Base-by-base conservation (phyloP, 2,888 invertebrate genomes). In the Meteorus colon region DNA sequence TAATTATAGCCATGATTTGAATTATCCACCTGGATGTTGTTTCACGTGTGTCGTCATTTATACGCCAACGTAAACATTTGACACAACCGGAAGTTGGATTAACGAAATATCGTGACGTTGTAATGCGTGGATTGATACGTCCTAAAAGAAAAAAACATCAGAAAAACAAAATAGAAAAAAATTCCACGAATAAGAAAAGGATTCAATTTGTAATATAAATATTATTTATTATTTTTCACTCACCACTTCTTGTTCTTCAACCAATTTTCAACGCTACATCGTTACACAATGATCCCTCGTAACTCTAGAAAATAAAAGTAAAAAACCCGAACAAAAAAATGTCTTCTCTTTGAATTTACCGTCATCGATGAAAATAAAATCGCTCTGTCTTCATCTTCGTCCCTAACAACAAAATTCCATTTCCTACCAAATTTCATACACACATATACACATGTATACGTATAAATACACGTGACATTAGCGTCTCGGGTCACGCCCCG, bases 1-100 rank as follows among this genome's bases (percentile, higher is more conserved):
- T 71, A 71, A 71, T 71, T 71, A 45, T 62, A 71, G 62, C 45
- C 24, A 10, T 41, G 3, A 31, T 55, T 66, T 80, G 80, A 84
- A 80, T 83, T 81, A 83, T 82, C 80, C 83, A 84, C 84, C 84
- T 85, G 84, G 85, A 84, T 85, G 83, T 84, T 85, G 79, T 85
- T 84, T 77, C 84, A 85, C 85, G 80, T 85, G 84, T 51, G 19
- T 41, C 51, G 45, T 67, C 77, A 62, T 12, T 16, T 6, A 34
- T 14, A 34, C 74, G 79, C 82, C 79, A 83, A 80, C 80, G 81
- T 81, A 84, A 85, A 84, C 84, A 85, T 24, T 6, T 80, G 79
- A 76, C 78, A 77, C 78, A 78, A 80, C 77, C 77, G 78, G 80
- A 78, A 83, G 79, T 76, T 77, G 80, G 81, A 84, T 85, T 81